phyloP scores from a whole-genome alignment of 2,888 invertebrate genomes.

The Crepidodera aurea region DNA sequence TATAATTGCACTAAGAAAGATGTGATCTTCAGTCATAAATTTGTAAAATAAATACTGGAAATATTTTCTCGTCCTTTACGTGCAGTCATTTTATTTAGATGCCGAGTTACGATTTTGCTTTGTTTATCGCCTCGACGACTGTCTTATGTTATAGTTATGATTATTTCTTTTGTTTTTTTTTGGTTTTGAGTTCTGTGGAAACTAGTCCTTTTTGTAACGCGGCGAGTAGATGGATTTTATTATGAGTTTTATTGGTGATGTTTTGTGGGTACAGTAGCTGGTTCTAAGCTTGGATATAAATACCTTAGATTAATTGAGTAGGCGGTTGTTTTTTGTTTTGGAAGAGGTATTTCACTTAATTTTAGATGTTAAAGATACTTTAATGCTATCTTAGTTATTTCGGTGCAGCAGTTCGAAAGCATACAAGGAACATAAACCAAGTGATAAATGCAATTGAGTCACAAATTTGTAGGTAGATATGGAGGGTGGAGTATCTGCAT shows the following conservation, averaged over 20 bases:
- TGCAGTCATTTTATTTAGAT: slow-evolving; percentile 50
- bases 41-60: slow-evolving; percentile 62
- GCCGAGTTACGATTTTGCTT: slow-evolving; percentile 57
- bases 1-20: slow-evolving; percentile 61
- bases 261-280: slow-evolving; percentile 34
- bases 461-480: too few species aligned
- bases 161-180: slow-evolving; percentile 38
- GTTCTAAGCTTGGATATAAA: not conserved
- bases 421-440: too few species aligned
- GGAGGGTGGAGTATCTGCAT: too few species aligned
- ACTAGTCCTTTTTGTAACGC: not conserved
- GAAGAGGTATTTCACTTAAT: too few species aligned
- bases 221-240: slow-evolving; percentile 13
- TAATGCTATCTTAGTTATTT: too few species aligned
- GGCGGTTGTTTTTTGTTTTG: not conserved
- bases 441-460: too few species aligned
- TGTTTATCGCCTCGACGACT: slow-evolving; percentile 60
- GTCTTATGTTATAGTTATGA: slow-evolving; percentile 54
- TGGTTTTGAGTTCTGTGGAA: slow-evolving; percentile 11
- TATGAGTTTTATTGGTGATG: slow-evolving; percentile 36
- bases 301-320: not conserved
- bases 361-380: too few species aligned
- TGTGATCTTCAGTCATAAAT: slow-evolving; percentile 61
- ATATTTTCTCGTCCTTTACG: slow-evolving; percentile 38
- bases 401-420: too few species aligned